Base-by-base conservation (phyloP, 2,113 vertebrate species). In the Catharus minimus region DNA sequence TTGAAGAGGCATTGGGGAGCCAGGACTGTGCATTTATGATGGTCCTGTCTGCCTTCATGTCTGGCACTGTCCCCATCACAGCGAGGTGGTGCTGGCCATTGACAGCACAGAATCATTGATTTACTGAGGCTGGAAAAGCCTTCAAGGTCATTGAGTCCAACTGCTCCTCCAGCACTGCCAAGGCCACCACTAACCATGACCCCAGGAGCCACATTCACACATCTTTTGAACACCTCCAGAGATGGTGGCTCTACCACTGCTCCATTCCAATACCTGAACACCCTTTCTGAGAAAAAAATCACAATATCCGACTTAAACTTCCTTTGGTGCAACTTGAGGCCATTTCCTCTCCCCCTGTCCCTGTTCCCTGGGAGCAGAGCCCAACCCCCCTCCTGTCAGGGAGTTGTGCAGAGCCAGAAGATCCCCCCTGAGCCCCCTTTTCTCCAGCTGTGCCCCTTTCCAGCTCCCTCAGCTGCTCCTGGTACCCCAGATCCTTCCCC, bases 321-420 rank as follows among this genome's bases (percentile, higher is more conserved):
- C 15, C 23, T 9, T 50, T 67, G 46, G 18, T 22, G 13, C 18
- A 46, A 13, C 14, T 58, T 60, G 55, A n/a, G 62, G 32, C 22
- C 1, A 2, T 56, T 64, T 3, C 30, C 17, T 19, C 41, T 36
- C 0, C 0, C 36, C 0, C 33, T 64, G 26, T 56, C 19, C 43
- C 22, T 57, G 22, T 24, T 65, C 10, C 20, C 18, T 50, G 5
- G 33, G 30, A 72, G 36, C 50, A 71, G 26, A 79, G 14, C 17
- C 73, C 0, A 2, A 47, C 3, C 27, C 0, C 21, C 13, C 33
- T 55, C 33, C 47, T 86, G 23, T 9, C 47, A 86, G 64, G 47
- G 73, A 47, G 8, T 0, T 55, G 30, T 62, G 56, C 15, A 86
- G 33, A 62, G 13, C 13, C 65, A 71, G 0, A 61, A 16, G 15